Conservation (phyloP, 2,797 vertebrate species). For the Lithobates pipiens region DNA sequence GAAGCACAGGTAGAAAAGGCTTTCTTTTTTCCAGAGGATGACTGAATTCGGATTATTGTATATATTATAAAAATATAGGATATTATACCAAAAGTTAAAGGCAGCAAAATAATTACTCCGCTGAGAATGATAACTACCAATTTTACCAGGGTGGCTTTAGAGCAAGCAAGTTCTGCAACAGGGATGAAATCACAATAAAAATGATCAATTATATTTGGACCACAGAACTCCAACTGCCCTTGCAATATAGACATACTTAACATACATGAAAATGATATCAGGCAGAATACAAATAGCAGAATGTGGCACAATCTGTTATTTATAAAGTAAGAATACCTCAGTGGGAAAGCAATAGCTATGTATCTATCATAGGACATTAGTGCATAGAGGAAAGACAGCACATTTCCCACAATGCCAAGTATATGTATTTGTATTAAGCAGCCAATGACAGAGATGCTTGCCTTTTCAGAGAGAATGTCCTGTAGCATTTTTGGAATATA, state of each 20-base stretch:
- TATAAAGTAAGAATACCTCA: background rate
- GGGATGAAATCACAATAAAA: conserved; percentile 1
- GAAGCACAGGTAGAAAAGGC: background rate
- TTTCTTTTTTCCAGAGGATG: background rate
- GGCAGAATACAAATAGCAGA: background rate
- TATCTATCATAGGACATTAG: background rate
- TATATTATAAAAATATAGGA: background rate
- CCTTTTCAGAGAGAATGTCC: background rate
- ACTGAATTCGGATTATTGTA: background rate
- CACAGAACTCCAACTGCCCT: background rate
- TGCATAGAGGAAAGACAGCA: background rate
- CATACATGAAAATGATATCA: background rate
- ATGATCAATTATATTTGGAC: background rate
- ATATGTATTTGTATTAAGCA: background rate
- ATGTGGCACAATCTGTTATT: background rate
- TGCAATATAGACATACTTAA: background rate
- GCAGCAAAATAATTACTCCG: no score
- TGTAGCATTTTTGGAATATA: background rate
- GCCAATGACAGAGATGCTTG: background rate
- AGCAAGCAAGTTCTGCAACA: no score
- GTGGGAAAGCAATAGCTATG: background rate
- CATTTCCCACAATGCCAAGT: background rate
- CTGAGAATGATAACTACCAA: no score
- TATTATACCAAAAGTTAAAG: background rate
- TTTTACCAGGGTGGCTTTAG: no score